Conservation (phyloP, 2,888 invertebrate species). For the Cryptus viduatorius region DNA sequence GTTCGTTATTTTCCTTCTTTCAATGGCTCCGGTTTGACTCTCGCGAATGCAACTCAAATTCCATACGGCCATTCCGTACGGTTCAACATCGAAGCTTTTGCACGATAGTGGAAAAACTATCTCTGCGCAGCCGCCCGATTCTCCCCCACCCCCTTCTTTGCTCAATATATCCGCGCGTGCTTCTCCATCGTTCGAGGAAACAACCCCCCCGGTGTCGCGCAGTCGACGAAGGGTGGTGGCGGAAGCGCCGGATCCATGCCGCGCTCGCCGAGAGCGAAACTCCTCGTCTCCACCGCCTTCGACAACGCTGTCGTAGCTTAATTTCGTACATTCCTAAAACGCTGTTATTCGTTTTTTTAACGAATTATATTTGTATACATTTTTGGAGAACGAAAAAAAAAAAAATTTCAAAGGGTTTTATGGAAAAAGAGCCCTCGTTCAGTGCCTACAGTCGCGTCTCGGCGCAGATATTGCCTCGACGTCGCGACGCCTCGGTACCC, state of each 20-base stretch:
- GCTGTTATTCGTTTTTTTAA: too few relatives aligned
- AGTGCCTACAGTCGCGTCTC: too few relatives aligned
- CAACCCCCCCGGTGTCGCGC: constrained; percentile 53
- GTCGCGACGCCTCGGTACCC: too few relatives aligned
- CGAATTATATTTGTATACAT: neutral
- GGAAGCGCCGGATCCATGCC: constrained; percentile 62
- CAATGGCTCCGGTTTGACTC: too few relatives aligned
- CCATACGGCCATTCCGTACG: neutral
- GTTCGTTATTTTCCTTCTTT: too few relatives aligned
- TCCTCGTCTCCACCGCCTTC: neutral
- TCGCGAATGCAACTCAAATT: too few relatives aligned
- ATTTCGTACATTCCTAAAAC: neutral
- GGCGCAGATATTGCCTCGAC: too few relatives aligned
- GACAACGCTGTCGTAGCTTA: neutral
- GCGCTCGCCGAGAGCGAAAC: constrained; percentile 26
- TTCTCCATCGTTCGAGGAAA: constrained; percentile 45
- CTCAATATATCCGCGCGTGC: constrained; percentile 59
- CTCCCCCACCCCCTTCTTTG: constrained; percentile 49
- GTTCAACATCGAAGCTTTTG: neutral
- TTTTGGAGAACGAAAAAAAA: neutral
- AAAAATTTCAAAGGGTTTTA: too few relatives aligned
- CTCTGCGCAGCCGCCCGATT: constrained; percentile 64
- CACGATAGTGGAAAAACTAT: neutral
- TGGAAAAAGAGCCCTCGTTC: too few relatives aligned
- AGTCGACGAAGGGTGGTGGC: constrained; percentile 66